Evolutionary conservation across 2,888 invertebrate genomes (phyloP).

Genomic region (Heliconius ethilla): DNA sequence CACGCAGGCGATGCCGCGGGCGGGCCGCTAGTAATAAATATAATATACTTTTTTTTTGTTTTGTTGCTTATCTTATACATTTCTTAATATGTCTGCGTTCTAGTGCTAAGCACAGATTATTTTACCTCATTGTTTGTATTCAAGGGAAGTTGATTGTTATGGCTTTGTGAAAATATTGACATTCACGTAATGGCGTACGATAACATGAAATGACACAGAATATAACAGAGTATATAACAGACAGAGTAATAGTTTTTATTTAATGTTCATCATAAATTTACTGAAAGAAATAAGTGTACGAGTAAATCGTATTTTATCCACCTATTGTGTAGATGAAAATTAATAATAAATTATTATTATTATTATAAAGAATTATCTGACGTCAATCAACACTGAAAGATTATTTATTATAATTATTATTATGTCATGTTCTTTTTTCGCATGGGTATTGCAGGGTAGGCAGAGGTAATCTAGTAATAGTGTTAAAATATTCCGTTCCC

Average conservation of each 20-base stretch:
- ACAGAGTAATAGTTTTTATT: neutral
- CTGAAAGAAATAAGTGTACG: neutral
- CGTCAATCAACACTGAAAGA: neutral
- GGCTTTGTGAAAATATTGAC: conserved; percentile 38
- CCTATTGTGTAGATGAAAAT: neutral
- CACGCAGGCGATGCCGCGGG: no score
- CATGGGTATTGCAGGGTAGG: neutral
- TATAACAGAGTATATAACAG: no score
- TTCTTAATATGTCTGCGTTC: neutral
- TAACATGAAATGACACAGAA: neutral
- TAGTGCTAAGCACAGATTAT: neutral
- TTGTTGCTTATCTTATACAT: no score
- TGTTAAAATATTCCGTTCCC: neutral
- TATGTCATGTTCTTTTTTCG: neutral
- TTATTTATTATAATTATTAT: no score
- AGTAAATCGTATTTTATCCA: neutral
- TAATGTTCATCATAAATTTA: neutral
- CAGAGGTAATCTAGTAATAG: neutral
- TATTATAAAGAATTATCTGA: neutral
- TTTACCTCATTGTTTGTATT: conserved; percentile 19
- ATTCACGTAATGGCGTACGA: conserved; percentile 14
- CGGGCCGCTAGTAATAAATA: no score
- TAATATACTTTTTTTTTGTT: neutral
- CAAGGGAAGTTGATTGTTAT: conserved; percentile 24
- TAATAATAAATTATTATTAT: neutral